Evolutionary conservation across 2,888 invertebrate species (phyloP), one percentile per base, ranked within the genome.

Genomic region (Acronicta psi): DNA sequence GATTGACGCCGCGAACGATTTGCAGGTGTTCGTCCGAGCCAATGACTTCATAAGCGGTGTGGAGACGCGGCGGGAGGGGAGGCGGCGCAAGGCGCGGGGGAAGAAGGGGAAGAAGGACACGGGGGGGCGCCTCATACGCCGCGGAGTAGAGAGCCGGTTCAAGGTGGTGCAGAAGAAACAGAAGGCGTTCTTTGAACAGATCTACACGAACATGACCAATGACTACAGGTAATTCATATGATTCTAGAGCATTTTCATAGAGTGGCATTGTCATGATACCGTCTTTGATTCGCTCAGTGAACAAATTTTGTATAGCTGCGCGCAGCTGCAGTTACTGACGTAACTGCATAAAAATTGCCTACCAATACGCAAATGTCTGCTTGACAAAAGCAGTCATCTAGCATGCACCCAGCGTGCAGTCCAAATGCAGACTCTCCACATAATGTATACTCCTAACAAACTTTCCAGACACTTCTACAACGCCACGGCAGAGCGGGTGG

Each of bases 191-290:
- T 87, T 88, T 38, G 85, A 87, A 34, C 18, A 67, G 2, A 78
- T 85, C 3, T 85, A 80, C 61, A 49, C 64, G 16, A 80, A 83
- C 45, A 87, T 87, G 86, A 80, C 77, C 0, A 10, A 59, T 2
- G 81, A 82, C 25, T 87, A 75, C 67, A 79, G 71, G 85, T 85
- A 62, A 42, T 17, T 4, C 1, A 41, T 31, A 13, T 31, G 2
- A 31, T 31, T 31, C 0, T 13, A 25, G 8, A 9, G n/a, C n/a
- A n/a, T n/a, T n/a, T n/a, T n/a, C n/a, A n/a, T n/a, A n/a, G n/a
- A n/a, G n/a, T n/a, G n/a, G n/a, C 8, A 10, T 9, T 25, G 7
- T 0, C 11, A 11, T 3, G 29, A 11, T 11, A 4, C 11, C 11
- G 29, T 2, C 25, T 25, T 9, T 1, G 2, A 0, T 23, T 8